Base-by-base conservation (phyloP, 1,140 invertebrate genomes). In the Frieseomelitta varia region DNA sequence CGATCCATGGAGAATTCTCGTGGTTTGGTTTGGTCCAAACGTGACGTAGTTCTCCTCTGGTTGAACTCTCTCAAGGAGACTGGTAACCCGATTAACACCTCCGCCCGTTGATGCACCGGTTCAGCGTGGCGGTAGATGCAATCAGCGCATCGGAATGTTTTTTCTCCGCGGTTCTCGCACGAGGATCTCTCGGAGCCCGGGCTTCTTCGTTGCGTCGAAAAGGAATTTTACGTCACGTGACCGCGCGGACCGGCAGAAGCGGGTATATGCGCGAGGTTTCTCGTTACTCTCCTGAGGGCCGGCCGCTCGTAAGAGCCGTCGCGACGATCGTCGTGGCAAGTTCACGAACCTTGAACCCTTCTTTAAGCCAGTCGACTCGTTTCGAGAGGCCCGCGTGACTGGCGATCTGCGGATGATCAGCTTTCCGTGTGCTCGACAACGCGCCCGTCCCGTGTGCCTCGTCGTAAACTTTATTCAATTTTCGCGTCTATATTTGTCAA, bases 291-390 rank as follows among this genome's bases (percentile, higher is more conserved):
- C n/a, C 73, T n/a, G 47, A 68, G 77, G 39, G 19, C 85, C 77
- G 56, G 79, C 65, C 65, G 61, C 65, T 83, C 84, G 75, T 87
- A 89, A 84, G 81, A 87, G 79, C 82, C 90, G 87, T 88, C 90
- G 90, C 90, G 90, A 90, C 88, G 85, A 75, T 87, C 89, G 91
- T 89, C 89, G 90, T 92, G 89, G 88, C 91, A 93, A 93, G 92
- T 93, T 93, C 92, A 87, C 85, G 91, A 93, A 93, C 92, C 92
- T 93, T 93, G 92, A 93, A 93, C 92, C 90, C 84, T 76, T 83
- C 85, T 81, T 84, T 87, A 82, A 75, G 88, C 81, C 84, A 87
- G 82, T 84, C 88, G 85, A 89, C 87, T 92, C 85, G 85, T 91
- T 92, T 89, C 84, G 87, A 90, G 89, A 91, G 89, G 90, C 83